Evolutionary conservation across 2,888 invertebrate species (phyloP).

Genomic region (Tenthredo distinguenda): DNA sequence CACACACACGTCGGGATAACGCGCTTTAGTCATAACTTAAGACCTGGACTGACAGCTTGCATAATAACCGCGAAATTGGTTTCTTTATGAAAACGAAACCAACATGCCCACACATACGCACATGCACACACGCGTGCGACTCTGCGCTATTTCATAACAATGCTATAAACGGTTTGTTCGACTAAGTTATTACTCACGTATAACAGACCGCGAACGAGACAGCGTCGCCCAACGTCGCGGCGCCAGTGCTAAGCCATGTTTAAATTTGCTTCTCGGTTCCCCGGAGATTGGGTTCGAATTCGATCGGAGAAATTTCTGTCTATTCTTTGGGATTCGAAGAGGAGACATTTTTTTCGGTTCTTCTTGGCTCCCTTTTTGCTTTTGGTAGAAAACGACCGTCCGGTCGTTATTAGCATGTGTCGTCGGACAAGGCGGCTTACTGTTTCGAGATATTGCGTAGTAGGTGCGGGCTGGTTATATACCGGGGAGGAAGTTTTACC

Average conservation of each 20-base stretch:
- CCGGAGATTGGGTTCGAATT: no score
- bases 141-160: slow-evolving; percentile 72
- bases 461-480: background rate
- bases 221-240: background rate
- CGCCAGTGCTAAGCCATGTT: slow-evolving; percentile 3
- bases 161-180: slow-evolving; percentile 72
- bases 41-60: slow-evolving; percentile 74
- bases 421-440: slow-evolving; percentile 36
- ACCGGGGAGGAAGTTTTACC: slow-evolving; percentile 21
- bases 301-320: no score
- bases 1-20: background rate
- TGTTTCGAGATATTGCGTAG: slow-evolving; percentile 32
- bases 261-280: background rate
- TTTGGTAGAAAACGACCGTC: background rate
- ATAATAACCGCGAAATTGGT: slow-evolving; percentile 77
- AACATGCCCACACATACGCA: background rate
- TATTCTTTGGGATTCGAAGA: no score
- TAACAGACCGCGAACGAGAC: slow-evolving; percentile 53
- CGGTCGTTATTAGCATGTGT: slow-evolving; percentile 38
- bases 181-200: slow-evolving; percentile 74
- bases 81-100: slow-evolving; percentile 75
- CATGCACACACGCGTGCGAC: background rate
- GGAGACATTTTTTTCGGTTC: background rate
- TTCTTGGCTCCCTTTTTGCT: background rate
- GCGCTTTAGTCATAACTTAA: background rate